These are phyloP conservation scores for Disparrhopalites patrizii DNA, from an alignment of 2,888 invertebrate species.

Conservation along the genomic window DNA sequence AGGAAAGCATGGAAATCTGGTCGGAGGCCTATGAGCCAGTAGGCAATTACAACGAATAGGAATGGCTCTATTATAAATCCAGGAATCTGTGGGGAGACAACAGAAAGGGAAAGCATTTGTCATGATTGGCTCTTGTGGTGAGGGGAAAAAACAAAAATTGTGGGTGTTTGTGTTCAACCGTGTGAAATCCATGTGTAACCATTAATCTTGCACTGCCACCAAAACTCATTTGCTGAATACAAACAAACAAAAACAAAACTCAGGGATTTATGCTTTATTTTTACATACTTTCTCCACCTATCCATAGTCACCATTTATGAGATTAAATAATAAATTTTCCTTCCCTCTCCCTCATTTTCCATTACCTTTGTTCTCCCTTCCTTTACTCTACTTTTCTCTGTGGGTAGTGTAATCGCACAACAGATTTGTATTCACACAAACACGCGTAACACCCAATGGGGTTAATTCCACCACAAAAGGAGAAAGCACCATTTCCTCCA, in stretches of 20 bases:
- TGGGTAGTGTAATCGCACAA: no score
- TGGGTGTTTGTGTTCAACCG: not conserved
- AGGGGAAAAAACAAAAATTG: constrained; percentile 1
- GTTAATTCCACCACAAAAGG: not conserved
- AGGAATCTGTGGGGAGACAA: constrained; percentile 60
- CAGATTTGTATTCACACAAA: no score
- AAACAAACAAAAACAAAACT: no score
- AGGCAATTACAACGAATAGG: constrained; percentile 74
- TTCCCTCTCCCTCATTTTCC: not conserved
- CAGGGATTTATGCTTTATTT: no score
- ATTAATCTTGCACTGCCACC: constrained; percentile 1
- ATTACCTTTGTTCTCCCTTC: not conserved
- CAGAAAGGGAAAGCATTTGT: constrained; percentile 19
- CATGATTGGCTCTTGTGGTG: constrained; percentile 12
- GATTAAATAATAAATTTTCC: not conserved
- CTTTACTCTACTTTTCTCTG: not conserved
- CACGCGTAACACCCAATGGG: not conserved
- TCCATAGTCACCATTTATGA: not conserved
- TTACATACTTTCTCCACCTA: no score
- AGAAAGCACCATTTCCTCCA: not conserved
- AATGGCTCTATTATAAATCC: constrained; percentile 78
- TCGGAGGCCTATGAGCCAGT: constrained; percentile 84
- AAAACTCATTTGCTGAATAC: constrained; percentile 6
- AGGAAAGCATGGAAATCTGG: constrained; percentile 62
- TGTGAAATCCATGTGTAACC: not conserved